Percentiles rank a stretch among this genome's conserved stretches.
phyloP scores from a whole-genome alignment of 2,113 vertebrate genomes.

The Vanacampus margaritifer region DNA sequence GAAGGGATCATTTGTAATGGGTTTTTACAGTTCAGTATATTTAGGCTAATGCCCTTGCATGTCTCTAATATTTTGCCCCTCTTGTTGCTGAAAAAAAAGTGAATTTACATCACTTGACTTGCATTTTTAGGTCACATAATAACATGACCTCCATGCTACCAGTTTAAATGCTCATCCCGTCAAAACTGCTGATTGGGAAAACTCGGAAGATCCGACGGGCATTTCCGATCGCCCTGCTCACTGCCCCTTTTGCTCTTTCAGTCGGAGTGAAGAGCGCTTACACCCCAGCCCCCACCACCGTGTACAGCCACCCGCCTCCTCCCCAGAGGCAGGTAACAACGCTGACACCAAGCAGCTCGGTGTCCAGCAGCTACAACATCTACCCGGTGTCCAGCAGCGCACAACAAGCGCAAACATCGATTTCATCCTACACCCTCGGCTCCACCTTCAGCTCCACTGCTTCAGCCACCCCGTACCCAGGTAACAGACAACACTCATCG shows the following conservation, averaged over 20 bases:
- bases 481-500: conserved; percentile 37
- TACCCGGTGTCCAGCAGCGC: conserved; percentile 62
- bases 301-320: conserved; percentile 67
- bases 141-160: background rate
- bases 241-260: background rate
- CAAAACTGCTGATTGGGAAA: conserved; percentile 8
- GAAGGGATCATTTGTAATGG: too few species aligned
- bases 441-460: conserved; percentile 66
- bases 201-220: background rate
- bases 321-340: conserved; percentile 66
- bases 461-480: conserved; percentile 64
- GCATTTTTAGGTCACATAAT: conserved; percentile 2
- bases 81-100: background rate
- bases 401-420: conserved; percentile 60
- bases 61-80: background rate
- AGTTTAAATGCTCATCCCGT: conserved; percentile 8
- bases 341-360: conserved; percentile 53
- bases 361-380: conserved; percentile 69
- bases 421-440: conserved; percentile 69
- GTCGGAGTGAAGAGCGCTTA: conserved; percentile 68
- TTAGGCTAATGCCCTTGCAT: too few species aligned
- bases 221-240: conserved; percentile 1
- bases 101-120: conserved; percentile 1
- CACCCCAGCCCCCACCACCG: conserved; percentile 53
- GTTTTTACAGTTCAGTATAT: too few species aligned